Base-by-base conservation (phyloP, 2,888 invertebrate genomes). In the Polietes domitor region DNA sequence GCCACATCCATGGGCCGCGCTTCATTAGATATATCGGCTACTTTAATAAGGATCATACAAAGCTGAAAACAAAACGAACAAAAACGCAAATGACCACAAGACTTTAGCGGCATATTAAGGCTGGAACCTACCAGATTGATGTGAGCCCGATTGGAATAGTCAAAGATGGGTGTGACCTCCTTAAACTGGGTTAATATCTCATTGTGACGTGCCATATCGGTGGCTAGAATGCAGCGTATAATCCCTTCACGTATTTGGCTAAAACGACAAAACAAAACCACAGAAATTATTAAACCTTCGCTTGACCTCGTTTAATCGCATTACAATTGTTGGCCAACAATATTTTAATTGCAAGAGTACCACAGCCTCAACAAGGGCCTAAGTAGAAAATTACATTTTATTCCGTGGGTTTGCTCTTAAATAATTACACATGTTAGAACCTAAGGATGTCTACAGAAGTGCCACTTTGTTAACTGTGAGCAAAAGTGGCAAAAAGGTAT, bases 11-110 rank as follows among this genome's bases (percentile, higher is more conserved):
- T 95, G 26, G 96, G 96, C 76, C 96, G 93, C 0, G 96, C 96
- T 92, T 96, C 96, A 91, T 96, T 96, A 81, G 96, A 96, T 89
- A 96, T 96, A 91, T 96, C 96, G 28, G 96, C 96, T 81, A 96
- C 96, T 93, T 97, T 97, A 89, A 97, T 96, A 87, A 97, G 93
- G 85, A 96, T 94, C 96, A 96, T 96, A 88, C 95, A 95, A 68
- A 96, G 93, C 96, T 96, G 89, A 15, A 90, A 89, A 81, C 1
- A 76, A 77, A 68, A 50, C 53, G 2, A 26, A 28, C 12, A 9
- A 41, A 61, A 1, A 17, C 41, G 12, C 41, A 41, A 10, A 41
- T 41, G 9, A 7, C 7, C 32, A 32, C 32, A 32, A 32, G 7
- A 7, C 4, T 3, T 3, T 3, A 7, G 32, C 7, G 5, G 47